Evolutionary conservation across 1,140 invertebrate genomes (phyloP).

Genomic region (Rhyzopertha dominica): DNA sequence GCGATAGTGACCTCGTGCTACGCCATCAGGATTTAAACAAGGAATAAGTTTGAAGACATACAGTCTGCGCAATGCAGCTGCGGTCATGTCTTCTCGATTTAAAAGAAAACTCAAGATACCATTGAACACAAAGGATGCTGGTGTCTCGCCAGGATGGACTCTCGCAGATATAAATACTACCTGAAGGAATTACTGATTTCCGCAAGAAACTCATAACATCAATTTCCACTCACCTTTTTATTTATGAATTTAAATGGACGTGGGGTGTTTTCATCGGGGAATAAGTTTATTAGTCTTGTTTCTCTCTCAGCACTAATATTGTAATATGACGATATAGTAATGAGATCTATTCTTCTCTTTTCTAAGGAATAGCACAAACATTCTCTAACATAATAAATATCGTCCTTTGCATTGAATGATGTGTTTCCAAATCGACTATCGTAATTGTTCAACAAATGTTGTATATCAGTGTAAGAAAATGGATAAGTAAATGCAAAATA

Average conservation of each 20-base stretch:
- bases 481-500: constrained; percentile 94
- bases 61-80: constrained; percentile 62
- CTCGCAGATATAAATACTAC: constrained; percentile 82
- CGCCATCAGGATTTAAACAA: constrained; percentile 90
- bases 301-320: constrained; percentile 69
- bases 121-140: constrained; percentile 90
- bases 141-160: constrained; percentile 92
- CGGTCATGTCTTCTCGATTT: constrained; percentile 68
- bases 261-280: constrained; percentile 61
- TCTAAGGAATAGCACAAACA: constrained; percentile 77
- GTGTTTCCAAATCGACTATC: constrained; percentile 56
- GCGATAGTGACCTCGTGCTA: constrained; percentile 81
- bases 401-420: constrained; percentile 47
- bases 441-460: constrained; percentile 61
- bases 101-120: constrained; percentile 80
- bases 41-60: constrained; percentile 92
- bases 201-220: constrained; percentile 4
- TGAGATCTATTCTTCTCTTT: constrained; percentile 74
- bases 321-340: constrained; percentile 83
- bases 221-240: constrained; percentile 57
- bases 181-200: constrained; percentile 45
- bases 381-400: constrained; percentile 84
- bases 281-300: constrained; percentile 67
- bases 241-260: constrained; percentile 68
- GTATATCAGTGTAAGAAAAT: constrained; percentile 78